Conservation (phyloP, 2,797 vertebrate genomes). For the Synaphobranchus kaupii region DNA sequence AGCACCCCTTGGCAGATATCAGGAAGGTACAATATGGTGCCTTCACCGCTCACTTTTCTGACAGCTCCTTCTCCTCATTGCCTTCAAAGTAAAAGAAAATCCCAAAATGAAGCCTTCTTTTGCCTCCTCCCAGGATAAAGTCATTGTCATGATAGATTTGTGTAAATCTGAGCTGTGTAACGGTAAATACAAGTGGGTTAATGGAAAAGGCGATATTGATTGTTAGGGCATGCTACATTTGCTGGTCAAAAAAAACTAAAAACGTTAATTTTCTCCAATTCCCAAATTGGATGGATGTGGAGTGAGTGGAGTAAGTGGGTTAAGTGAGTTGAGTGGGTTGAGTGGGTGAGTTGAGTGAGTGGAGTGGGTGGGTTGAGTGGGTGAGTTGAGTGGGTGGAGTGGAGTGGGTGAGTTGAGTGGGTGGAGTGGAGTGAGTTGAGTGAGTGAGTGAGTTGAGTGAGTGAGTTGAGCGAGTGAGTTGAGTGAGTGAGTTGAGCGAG, state of each 20-base stretch:
- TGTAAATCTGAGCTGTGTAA: neutral
- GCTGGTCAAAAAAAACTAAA: neutral
- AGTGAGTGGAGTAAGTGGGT: too few relatives aligned
- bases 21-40: neutral
- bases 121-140: neutral
- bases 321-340: too few relatives aligned
- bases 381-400: too few relatives aligned
- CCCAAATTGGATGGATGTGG: too few relatives aligned
- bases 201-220: neutral
- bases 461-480: too few relatives aligned
- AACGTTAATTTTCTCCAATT: too few relatives aligned
- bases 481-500: too few relatives aligned
- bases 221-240: neutral
- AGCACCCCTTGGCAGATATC: slow-evolving; percentile 4
- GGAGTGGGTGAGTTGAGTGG: too few relatives aligned
- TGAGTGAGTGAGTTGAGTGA: too few relatives aligned
- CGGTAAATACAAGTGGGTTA: neutral
- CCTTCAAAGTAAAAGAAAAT: neutral
- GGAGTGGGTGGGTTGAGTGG: too few relatives aligned
- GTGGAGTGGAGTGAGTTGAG: too few relatives aligned
- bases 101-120: neutral
- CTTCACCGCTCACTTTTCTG: neutral
- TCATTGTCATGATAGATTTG: neutral
- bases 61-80: neutral
- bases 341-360: too few relatives aligned